Evolutionary conservation across 1,140 invertebrate genomes (phyloP).

Genomic region (Rhyzopertha dominica): DNA sequence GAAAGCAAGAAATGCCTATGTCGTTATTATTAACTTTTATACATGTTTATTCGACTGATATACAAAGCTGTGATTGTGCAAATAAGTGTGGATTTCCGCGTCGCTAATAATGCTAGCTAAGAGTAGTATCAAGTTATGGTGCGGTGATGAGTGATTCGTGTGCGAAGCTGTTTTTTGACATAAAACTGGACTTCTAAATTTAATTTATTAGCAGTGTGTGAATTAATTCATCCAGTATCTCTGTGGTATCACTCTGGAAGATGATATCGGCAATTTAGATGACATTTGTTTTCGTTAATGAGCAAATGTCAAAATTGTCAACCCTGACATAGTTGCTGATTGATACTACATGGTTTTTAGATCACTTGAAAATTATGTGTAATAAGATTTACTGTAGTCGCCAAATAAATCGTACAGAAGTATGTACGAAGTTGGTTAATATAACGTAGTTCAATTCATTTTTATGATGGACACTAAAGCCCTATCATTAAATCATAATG

Average conservation of each 20-base stretch:
- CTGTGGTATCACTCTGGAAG: neutral
- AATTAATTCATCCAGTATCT: constrained; percentile 8
- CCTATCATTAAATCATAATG: constrained; percentile 17
- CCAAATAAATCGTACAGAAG: constrained; percentile 34
- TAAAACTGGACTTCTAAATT: neutral
- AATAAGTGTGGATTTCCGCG: too few species aligned
- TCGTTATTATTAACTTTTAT: too few species aligned
- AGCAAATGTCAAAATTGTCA: constrained; percentile 14
- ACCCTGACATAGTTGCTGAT: constrained; percentile 16
- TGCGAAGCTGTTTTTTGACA: neutral
- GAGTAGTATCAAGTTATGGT: neutral
- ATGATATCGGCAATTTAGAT: neutral
- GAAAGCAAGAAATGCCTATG: too few species aligned
- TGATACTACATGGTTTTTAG: neutral
- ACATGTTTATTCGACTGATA: too few species aligned
- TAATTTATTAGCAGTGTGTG: constrained; percentile 1
- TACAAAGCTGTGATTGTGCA: too few species aligned
- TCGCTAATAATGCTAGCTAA: too few species aligned
- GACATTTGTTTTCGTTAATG: constrained; percentile 5
- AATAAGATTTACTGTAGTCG: constrained; percentile 25
- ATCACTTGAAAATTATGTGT: constrained; percentile 36
- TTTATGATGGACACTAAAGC: constrained; percentile 33
- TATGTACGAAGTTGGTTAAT: constrained; percentile 46
- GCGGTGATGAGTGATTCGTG: neutral
- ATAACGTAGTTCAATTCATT: constrained; percentile 30